phyloP scores from a whole-genome alignment of 2,888 invertebrate species.

The Archips crataeganus region DNA sequence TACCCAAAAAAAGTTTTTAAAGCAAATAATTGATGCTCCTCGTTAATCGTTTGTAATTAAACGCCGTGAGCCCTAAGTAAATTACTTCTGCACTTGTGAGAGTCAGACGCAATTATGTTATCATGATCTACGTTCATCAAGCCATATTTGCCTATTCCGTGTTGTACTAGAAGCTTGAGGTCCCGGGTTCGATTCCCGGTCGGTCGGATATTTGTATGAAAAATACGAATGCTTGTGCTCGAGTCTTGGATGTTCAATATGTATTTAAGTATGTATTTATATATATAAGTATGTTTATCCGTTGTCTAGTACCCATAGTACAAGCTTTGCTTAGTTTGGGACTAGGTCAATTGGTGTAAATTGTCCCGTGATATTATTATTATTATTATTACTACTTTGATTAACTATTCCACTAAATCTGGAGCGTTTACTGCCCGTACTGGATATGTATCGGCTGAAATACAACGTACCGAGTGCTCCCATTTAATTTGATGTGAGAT shows the following conservation, averaged over 20 bases:
- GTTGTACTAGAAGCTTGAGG: too few relatives aligned
- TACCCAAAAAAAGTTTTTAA: background rate
- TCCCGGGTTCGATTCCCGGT: too few relatives aligned
- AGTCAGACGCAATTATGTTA: slow-evolving; percentile 6
- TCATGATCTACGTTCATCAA: slow-evolving; percentile 14
- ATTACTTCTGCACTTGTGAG: background rate
- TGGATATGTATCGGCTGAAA: background rate
- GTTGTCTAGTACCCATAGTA: too few relatives aligned
- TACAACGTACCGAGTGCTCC: background rate
- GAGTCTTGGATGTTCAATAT: too few relatives aligned
- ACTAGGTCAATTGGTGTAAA: too few relatives aligned
- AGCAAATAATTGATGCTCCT: background rate
- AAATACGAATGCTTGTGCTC: too few relatives aligned
- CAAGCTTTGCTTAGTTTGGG: too few relatives aligned
- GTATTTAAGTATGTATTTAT: too few relatives aligned
- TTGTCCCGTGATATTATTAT: too few relatives aligned
- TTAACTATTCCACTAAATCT: slow-evolving; percentile 3
- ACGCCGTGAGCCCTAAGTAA: slow-evolving; percentile 4
- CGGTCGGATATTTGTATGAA: too few relatives aligned
- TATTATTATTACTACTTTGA: slow-evolving; percentile 5
- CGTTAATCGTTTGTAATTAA: background rate
- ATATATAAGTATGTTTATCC: too few relatives aligned
- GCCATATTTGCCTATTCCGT: background rate
- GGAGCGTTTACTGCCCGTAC: background rate
- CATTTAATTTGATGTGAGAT: slow-evolving; percentile 1